Base-by-base conservation (phyloP, 2,113 vertebrate species). In the Entomyzon cyanotis region DNA sequence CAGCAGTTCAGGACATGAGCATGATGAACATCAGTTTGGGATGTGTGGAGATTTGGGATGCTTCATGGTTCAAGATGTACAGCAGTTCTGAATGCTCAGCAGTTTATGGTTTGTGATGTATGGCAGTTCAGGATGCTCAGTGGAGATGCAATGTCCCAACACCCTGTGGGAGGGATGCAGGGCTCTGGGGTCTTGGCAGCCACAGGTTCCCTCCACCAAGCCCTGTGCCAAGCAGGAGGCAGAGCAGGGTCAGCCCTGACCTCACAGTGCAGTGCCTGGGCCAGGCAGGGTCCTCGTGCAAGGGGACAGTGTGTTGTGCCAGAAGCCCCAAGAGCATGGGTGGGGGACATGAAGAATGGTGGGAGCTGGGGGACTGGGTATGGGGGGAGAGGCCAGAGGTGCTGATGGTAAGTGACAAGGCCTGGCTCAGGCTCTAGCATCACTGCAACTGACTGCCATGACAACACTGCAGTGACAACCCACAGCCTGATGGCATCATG, bases 151-250 rank as follows among this genome's bases (percentile, higher is more conserved):
- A 13, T 47, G 41, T 88, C 65, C 39, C 35, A 27, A 8, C 35
- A 22, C 13, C 5, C 47, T 13, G 12, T 8, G 24, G 28, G 67
- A 58, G 42, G 17, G 33, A 15, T 37, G 53, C 22, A 18, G 68
- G 11, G 63, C 42, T 63, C 14, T 0, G 1, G 18, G 37, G 15
- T 33, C 44, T 77, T 2, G 0, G 78, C 44, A n/a, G 28, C 50
- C 3, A 5, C 0, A 0, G 12, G 5, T 19, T 56, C 5, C 30
- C 70, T 11, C 22, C 9, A 7, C 10, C 0, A 0, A 81, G 7
- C 30, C 55, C 56, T 6, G 2, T 20, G 35, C 60, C 5, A 1
- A 12, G 18, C 78, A 52, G 89, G 41, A 85, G 37, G 75, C n/a
- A 49, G 80, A 55, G 41, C 37, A 56, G 52, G 30, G 23, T 22